Conservation (phyloP, 2,888 invertebrate species). For the Dolomedes plantarius region DNA sequence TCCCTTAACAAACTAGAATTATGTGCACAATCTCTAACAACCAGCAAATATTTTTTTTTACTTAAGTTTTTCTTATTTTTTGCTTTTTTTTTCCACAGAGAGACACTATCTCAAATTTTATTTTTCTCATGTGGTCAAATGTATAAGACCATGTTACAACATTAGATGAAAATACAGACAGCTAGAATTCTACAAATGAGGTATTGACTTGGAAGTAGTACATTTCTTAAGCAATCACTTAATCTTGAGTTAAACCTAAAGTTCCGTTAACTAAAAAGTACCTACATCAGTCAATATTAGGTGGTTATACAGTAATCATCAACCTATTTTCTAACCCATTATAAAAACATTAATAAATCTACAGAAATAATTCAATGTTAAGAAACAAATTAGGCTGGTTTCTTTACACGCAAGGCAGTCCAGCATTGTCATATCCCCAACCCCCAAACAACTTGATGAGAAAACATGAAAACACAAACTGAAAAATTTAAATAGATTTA, state of each 20-base stretch:
- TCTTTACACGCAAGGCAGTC: constrained; percentile 57
- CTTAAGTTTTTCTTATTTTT: constrained; percentile 17
- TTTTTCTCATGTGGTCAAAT: constrained; percentile 50
- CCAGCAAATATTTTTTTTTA: constrained; percentile 58
- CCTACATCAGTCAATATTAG: not conserved
- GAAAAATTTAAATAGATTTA: not conserved
- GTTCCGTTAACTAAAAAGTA: not conserved
- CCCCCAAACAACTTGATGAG: not conserved
- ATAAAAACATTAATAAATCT: not conserved
- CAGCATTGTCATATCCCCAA: constrained; percentile 54
- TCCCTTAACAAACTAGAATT: constrained; percentile 69
- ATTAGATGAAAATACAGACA: constrained; percentile 57
- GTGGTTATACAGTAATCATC: not conserved
- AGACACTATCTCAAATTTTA: constrained; percentile 43
- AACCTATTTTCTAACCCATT: not conserved
- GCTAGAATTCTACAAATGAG: constrained; percentile 65
- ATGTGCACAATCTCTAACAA: constrained; percentile 71
- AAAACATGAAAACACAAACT: not conserved
- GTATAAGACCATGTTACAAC: constrained; percentile 51
- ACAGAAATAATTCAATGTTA: not conserved
- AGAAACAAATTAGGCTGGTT: constrained; percentile 31
- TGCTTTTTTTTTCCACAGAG: constrained; percentile 7
- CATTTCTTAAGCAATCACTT: constrained; percentile 18
- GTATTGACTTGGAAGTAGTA: constrained; percentile 63
- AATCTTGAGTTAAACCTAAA: constrained; percentile 9